Evolutionary conservation across 2,113 vertebrate species (phyloP).

Genomic region (Eulacestoma nigropectus): DNA sequence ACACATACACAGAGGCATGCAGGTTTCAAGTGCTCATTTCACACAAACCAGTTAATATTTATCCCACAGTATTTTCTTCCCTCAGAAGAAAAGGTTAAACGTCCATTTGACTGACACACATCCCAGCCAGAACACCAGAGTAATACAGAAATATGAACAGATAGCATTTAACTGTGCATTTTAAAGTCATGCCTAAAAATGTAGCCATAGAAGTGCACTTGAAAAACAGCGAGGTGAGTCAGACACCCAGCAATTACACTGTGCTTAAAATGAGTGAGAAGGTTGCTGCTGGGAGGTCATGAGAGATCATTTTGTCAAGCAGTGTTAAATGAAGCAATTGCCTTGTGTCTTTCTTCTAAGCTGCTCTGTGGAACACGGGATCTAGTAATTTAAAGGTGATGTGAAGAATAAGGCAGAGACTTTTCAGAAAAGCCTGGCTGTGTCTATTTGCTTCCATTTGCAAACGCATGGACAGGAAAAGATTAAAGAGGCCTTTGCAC

Average conservation of each 20-base stretch:
- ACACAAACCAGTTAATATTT: not conserved
- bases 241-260: slow-evolving; percentile 32
- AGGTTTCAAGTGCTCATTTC: not conserved
- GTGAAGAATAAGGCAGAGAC: not conserved
- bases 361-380: not conserved
- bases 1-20: not conserved
- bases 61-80: not conserved
- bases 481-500: not conserved
- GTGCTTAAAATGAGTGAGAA: slow-evolving; percentile 31
- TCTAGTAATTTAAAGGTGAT: slow-evolving; percentile 12
- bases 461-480: not conserved
- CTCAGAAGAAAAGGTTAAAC: slow-evolving; percentile 1
- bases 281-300: slow-evolving; percentile 23
- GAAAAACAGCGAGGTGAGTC: not conserved
- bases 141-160: not conserved
- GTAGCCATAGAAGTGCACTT: not conserved
- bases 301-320: slow-evolving; percentile 24
- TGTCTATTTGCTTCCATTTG: not conserved
- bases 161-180: not conserved
- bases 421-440: not conserved
- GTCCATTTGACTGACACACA: not conserved
- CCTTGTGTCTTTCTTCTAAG: not conserved
- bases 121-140: not conserved
- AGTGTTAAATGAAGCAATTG: slow-evolving; percentile 38
- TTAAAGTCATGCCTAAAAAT: slow-evolving; percentile 31